Base-by-base conservation (phyloP, 2,888 invertebrate genomes). In the Heliconius hortense region DNA sequence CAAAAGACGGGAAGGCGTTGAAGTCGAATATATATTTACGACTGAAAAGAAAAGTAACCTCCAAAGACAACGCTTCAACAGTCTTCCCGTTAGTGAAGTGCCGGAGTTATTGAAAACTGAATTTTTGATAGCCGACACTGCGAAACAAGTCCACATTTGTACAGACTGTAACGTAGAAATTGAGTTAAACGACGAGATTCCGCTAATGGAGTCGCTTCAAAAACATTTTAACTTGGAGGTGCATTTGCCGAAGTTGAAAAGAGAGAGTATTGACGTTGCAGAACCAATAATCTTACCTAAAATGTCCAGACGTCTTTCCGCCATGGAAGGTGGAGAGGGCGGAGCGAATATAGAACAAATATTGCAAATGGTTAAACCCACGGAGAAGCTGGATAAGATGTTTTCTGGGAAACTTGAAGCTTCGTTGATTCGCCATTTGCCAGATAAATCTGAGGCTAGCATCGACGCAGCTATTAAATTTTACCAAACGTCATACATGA, bases 1-100 rank as follows among this genome's bases (percentile, higher is more conserved):
- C 11, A 88, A 88, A 77, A 89, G 87, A 77, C 87, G 93, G 4
- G 94, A 94, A 1, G 83, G 84, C 4, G 90, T 92, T 0, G 91
- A 93, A 76, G 94, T 94, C 0, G 94, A 94, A 79, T 94, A 93
- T 78, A 93, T 94, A 53, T 92, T 93, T 79, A 92, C 93, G 0
- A 93, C 94, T 4, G 94, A 93, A 78, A 94, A 93, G 81, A 93
- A 93, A 68, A 92, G 91, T 79, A 90, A 87, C 73, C 77, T 93
- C 13, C 94, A 94, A 39, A 79, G 94, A 31, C 94, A 94, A 79
- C 84, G 94, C 4, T 94, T 94, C 76, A 94, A 94, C 80, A 94
- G 94, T 79, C 83, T 94, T 24, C 93, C 93, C 5, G 90, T 94
- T 0, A 91, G 90, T 79, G 93, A 93, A 79, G 93, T 93, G 72